phyloP scores from a whole-genome alignment of 1,140 invertebrate genomes.

The Halictus rubicundus region DNA sequence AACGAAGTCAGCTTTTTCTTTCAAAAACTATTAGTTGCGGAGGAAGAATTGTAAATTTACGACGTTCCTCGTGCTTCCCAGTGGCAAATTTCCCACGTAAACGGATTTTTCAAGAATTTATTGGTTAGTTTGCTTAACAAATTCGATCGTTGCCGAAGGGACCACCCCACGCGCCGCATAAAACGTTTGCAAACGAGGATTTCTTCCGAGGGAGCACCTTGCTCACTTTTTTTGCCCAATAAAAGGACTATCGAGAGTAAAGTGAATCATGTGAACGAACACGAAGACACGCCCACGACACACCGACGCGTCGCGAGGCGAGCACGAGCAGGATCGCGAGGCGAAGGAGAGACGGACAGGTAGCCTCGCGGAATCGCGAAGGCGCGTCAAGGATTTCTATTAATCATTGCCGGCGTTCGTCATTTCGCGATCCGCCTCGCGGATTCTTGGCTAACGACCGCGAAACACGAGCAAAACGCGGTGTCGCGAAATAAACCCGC shows the following conservation, averaged over 20 bases:
- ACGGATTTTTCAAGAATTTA: no score
- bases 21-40: no score
- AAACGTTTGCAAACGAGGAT: no score
- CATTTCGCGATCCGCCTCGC: background rate
- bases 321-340: background rate
- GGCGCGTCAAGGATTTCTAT: slow-evolving; percentile 60
- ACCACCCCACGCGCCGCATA: no score
- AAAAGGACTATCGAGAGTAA: background rate
- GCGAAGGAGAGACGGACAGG: slow-evolving; percentile 4
- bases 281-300: slow-evolving; percentile 29
- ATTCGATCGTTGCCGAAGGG: no score
- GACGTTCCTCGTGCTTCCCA: no score
- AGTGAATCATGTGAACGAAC: slow-evolving; percentile 15
- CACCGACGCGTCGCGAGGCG: background rate
- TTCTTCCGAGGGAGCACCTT: background rate
- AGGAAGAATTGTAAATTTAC: no score
- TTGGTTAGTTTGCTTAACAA: no score
- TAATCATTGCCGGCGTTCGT: slow-evolving; percentile 43
- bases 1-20: no score
- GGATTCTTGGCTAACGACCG: slow-evolving; percentile 9
- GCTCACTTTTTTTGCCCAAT: background rate
- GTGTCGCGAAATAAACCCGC: background rate
- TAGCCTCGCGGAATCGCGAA: slow-evolving; percentile 25
- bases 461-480: background rate
- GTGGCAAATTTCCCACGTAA: no score